These are phyloP conservation scores for Hymenopus coronatus DNA, from an alignment of 2,888 invertebrate species.

Conservation along the genomic window DNA sequence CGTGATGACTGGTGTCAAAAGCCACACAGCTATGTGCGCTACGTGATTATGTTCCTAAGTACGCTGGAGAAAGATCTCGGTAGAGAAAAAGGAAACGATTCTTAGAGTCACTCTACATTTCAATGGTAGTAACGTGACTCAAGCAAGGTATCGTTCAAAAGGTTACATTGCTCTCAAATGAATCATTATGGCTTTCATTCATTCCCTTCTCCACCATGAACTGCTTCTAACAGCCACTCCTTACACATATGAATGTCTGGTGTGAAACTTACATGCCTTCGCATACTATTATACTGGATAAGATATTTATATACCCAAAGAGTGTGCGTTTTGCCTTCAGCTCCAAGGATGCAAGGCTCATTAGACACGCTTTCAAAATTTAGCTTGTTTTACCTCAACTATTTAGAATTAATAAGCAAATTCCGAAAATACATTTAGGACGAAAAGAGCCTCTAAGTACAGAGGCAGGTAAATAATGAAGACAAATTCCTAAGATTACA, in stretches of 20 bases:
- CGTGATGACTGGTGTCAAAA: too few relatives aligned
- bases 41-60: background rate
- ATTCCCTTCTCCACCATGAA: background rate
- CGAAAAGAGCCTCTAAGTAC: too few relatives aligned
- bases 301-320: background rate
- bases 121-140: background rate
- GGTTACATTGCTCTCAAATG: background rate
- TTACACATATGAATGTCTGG: background rate
- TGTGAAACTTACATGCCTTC: background rate
- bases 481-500: too few relatives aligned
- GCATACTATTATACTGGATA: background rate
- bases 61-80: background rate
- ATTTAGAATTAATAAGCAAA: too few relatives aligned
- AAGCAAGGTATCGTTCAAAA: background rate
- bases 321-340: background rate
- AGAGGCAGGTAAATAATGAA: too few relatives aligned
- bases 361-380: background rate
- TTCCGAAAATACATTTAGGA: too few relatives aligned
- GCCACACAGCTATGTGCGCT: too few relatives aligned
- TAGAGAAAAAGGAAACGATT: background rate
- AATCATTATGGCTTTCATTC: background rate
- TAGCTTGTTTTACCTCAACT: background rate
- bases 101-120: background rate
- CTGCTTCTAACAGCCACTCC: background rate
- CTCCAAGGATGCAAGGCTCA: background rate